Conservation (phyloP, 1,140 invertebrate genomes). For the Ladona fulva region DNA sequence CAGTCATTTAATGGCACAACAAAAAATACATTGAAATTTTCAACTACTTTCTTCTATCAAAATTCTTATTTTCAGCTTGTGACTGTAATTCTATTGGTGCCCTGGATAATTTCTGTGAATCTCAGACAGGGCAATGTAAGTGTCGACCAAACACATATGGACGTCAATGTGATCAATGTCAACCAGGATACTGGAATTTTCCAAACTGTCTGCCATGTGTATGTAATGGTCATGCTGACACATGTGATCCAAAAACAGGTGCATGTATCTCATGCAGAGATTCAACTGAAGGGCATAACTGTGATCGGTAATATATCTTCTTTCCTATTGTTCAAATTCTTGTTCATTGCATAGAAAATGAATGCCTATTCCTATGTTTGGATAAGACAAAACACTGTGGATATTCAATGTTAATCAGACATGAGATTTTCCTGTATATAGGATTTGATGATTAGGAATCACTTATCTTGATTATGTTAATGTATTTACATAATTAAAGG, state of each 20-base stretch:
- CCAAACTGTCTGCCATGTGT: conserved; percentile 90
- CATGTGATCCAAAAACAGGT: conserved; percentile 87
- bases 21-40: background rate
- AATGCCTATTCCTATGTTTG: too few relatives aligned
- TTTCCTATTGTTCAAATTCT: too few relatives aligned
- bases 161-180: conserved; percentile 85
- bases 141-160: conserved; percentile 92
- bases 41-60: background rate
- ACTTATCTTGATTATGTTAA: too few relatives aligned
- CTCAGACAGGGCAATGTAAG: conserved; percentile 84
- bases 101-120: conserved; percentile 91
- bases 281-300: conserved; percentile 76
- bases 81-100: conserved; percentile 93
- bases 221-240: conserved; percentile 94
- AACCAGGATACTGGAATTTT: conserved; percentile 93
- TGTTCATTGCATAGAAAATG: too few relatives aligned
- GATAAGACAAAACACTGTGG: too few relatives aligned
- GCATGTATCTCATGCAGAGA: conserved; percentile 82
- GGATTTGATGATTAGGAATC: too few relatives aligned
- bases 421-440: too few relatives aligned
- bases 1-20: too few relatives aligned
- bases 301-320: conserved; percentile 63
- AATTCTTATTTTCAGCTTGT: conserved; percentile 51
- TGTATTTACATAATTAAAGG: too few relatives aligned
- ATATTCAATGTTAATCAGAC: too few relatives aligned